These are phyloP conservation scores for Micronycteris hirsuta DNA, from an alignment of 2,113 vertebrate species.

Conservation along the genomic window DNA sequence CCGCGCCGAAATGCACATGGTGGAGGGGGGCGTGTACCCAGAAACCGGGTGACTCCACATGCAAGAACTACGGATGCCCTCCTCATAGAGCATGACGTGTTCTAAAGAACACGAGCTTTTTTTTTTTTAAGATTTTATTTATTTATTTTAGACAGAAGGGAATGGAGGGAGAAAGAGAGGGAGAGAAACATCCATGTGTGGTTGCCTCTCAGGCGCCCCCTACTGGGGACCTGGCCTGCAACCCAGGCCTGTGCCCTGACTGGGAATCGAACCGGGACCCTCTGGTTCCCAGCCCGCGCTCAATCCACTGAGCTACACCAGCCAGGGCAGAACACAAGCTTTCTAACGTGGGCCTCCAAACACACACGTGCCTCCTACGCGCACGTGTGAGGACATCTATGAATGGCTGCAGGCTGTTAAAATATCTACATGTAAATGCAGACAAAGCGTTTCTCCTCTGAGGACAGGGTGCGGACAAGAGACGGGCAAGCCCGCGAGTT, in stretches of 20 bases:
- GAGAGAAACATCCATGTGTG: too few species aligned
- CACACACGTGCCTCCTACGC: accelerated
- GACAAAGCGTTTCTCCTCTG: not conserved
- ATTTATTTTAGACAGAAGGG: too few species aligned
- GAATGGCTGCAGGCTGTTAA: not conserved
- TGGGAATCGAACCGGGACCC: too few species aligned
- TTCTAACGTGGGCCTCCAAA: not conserved
- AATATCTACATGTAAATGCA: not conserved
- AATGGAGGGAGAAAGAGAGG: too few species aligned
- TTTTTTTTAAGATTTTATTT: too few species aligned
- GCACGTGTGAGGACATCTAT: accelerated
- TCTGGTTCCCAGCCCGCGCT: too few species aligned
- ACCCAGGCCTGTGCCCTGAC: too few species aligned
- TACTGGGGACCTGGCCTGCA: too few species aligned
- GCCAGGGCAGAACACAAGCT: not conserved
- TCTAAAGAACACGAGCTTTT: not conserved
- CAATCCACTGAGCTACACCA: too few species aligned
- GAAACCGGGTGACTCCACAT: not conserved
- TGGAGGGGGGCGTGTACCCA: accelerated
- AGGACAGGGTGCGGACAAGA: accelerated
- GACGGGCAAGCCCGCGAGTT: accelerated
- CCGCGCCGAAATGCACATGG: too few species aligned
- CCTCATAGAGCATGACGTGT: not conserved
- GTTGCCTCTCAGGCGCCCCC: too few species aligned
- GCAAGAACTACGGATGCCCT: not conserved